Percentiles rank a stretch among this genome's conserved stretches.
Conservation (phyloP, 92 coral and sea anemone genomes). For the Umimayanthus kanabou region DNA sequence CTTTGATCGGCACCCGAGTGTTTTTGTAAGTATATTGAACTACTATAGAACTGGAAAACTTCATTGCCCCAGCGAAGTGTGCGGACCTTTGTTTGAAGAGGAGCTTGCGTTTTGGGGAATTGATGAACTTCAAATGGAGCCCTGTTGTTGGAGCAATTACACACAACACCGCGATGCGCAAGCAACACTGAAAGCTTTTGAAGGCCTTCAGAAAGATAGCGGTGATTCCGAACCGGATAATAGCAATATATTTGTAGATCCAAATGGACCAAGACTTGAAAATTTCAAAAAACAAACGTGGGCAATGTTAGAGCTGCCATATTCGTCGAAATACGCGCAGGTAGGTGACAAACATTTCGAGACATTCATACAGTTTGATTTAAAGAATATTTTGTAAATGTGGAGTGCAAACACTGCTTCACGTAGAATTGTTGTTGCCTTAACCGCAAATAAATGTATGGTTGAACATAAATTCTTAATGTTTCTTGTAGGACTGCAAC, state of each 20-base stretch:
- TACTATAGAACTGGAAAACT: slow-evolving; percentile 98
- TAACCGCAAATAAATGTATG: slow-evolving; percentile 24
- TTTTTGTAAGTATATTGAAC: slow-evolving; percentile 85
- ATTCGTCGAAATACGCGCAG: slow-evolving; percentile 98
- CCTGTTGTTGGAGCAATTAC: slow-evolving; percentile 99
- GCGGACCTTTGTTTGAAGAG: slow-evolving; percentile 97
- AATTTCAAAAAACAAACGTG: slow-evolving; percentile 67
- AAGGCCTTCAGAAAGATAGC: slow-evolving; percentile 82
- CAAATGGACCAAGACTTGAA: slow-evolving; percentile 36
- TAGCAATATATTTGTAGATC: slow-evolving; percentile 60
- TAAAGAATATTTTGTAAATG: slow-evolving; percentile 29
- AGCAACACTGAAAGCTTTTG: slow-evolving; percentile 90
- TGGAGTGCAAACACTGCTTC: slow-evolving; percentile 11
- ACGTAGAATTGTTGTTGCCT: slow-evolving; percentile 31
- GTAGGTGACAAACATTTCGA: slow-evolving; percentile 47
- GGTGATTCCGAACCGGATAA: slow-evolving; percentile 80
- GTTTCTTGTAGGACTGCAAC: neutral
- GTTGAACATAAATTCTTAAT: slow-evolving; percentile 9
- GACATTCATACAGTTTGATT: slow-evolving; percentile 1
- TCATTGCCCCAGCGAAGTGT: slow-evolving; percentile 96
- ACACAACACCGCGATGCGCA: slow-evolving; percentile 97
- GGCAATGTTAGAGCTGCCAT: slow-evolving; percentile 93
- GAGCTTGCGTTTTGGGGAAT: slow-evolving; percentile 98
- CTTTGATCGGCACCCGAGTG: slow-evolving; percentile 97
- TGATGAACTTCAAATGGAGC: slow-evolving; percentile 99